These are phyloP conservation scores for Morinoia aosen DNA, from an alignment of 2,888 invertebrate species.

Conservation along the genomic window DNA sequence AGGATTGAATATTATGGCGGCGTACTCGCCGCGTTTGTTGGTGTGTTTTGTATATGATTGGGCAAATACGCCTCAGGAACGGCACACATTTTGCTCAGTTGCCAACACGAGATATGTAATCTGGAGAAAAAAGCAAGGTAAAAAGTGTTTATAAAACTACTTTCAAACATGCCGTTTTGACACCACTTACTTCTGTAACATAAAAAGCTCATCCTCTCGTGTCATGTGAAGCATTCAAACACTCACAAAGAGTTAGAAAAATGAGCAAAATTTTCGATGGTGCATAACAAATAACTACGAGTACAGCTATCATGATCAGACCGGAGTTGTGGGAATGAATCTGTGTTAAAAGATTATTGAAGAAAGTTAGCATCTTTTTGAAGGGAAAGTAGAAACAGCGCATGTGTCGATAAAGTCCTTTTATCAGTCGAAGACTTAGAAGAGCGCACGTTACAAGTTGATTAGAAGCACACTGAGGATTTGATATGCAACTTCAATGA, in stretches of 20 bases:
- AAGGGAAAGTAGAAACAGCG: too few species aligned
- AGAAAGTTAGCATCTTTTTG: too few species aligned
- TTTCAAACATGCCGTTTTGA: background rate
- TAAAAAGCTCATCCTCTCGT: background rate
- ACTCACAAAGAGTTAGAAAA: background rate
- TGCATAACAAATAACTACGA: too few species aligned
- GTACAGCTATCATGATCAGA: too few species aligned
- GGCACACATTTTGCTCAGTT: background rate
- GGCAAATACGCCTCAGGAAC: background rate
- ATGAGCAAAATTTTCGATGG: too few species aligned
- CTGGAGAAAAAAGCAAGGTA: background rate
- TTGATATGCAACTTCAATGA: too few species aligned
- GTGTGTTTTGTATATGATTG: background rate
- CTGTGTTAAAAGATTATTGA: too few species aligned
- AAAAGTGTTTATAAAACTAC: background rate
- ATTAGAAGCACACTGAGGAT: too few species aligned
- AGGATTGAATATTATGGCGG: background rate
- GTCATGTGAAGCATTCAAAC: background rate
- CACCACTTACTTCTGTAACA: background rate
- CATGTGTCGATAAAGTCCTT: too few species aligned
- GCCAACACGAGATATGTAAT: background rate
- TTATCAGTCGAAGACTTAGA: too few species aligned
- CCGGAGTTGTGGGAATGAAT: too few species aligned
- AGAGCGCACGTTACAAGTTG: too few species aligned
- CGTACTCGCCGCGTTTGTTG: background rate